Base-by-base conservation (phyloP, 2,113 vertebrate species). In the Spilogale gracilis region DNA sequence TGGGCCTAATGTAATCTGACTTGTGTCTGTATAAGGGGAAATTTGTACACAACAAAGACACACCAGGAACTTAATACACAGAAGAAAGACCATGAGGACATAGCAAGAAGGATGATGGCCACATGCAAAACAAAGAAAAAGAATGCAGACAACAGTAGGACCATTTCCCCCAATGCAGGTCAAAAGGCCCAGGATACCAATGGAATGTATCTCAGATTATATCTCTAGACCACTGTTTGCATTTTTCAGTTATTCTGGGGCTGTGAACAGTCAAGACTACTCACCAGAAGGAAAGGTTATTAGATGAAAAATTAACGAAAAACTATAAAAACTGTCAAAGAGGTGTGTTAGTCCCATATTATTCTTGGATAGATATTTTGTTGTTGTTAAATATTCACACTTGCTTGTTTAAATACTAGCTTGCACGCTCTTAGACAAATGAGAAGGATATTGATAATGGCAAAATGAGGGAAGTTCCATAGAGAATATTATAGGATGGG, bases 371-470 rank as follows among this genome's bases (percentile, higher is more conserved):
- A 60, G 54, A 38, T 82, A 14, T 60, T 54, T n/a, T 71, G 32
- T 56, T 25, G 20, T 82, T 61, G 38, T 16, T 82, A 25, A 60
- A 83, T 61, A 45, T 48, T 89, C 8, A 0, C 3, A 89, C 74
- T 9, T 88, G 81, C 81, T 79, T 52, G 73, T 73, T 48, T 14
- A 2, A 0, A 65, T 61, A 10, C 13, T 4, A 61, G 45, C 61
- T 83, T 25, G 12, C 10, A 6, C 20, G 17, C 23, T 61, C 38
- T 52, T 32, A 69, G 93, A 94, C 95, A 97, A 98, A 97, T 97
- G 94, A 52, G 56, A 81, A 94, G 86, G 32, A 3, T 32, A 86
- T 43, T 56, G 30, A 32, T 8, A 89, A 17, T 3, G 10, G 67
- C 45, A 21, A 74, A 58, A 18, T 50, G 79, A 38, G 60, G 63